These are phyloP conservation scores for Odontophorus gujanensis DNA, from an alignment of 2,113 vertebrate species.

Conservation along the genomic window DNA sequence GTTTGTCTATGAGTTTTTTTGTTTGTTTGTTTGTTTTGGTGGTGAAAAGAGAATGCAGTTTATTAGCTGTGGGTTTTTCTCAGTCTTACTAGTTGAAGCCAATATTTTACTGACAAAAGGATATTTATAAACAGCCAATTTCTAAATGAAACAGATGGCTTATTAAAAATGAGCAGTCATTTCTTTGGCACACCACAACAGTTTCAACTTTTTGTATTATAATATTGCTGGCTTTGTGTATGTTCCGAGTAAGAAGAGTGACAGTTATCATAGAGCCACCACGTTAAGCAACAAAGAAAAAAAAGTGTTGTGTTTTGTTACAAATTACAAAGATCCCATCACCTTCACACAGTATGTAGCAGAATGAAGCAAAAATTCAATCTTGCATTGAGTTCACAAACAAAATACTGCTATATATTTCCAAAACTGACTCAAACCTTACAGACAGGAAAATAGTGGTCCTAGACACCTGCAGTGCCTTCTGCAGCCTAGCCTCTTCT, in stretches of 20 bases:
- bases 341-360: neutral
- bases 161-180: slow-evolving; percentile 69
- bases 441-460: neutral
- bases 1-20: neutral
- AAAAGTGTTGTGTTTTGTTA: neutral
- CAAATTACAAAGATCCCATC: neutral
- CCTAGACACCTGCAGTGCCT: neutral
- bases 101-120: slow-evolving; percentile 40
- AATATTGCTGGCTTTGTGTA: slow-evolving; percentile 35
- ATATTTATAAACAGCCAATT: slow-evolving; percentile 63
- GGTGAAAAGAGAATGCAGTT: neutral
- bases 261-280: neutral
- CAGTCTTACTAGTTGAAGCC: neutral
- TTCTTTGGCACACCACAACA: slow-evolving; percentile 29
- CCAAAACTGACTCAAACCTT: neutral
- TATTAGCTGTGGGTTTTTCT: slow-evolving; percentile 23
- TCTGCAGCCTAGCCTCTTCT: neutral
- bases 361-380: neutral
- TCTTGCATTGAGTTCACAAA: neutral
- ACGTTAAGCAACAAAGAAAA: neutral
- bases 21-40: neutral
- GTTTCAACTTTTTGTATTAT: slow-evolving; percentile 39
- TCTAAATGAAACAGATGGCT: slow-evolving; percentile 67
- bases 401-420: neutral
- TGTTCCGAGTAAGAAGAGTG: neutral